These are phyloP conservation scores for Thera britannica DNA, from an alignment of 2,888 invertebrate species.

Conservation along the genomic window DNA sequence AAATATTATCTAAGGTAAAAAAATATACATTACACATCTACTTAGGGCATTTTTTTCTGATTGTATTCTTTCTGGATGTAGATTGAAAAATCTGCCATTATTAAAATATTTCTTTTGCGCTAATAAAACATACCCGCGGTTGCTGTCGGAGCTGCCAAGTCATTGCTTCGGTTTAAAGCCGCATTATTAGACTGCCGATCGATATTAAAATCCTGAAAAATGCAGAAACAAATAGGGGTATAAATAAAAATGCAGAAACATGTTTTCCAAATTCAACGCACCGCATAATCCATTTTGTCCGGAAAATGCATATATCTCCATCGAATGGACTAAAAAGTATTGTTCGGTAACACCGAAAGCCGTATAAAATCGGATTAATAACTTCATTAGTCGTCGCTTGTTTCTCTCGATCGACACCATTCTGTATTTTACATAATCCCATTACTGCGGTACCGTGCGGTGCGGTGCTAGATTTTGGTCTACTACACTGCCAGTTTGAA, in stretches of 20 bases:
- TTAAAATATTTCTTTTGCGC: not conserved
- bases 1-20: conserved; percentile 24
- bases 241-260: conserved; percentile 28
- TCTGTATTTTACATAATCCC: conserved; percentile 82
- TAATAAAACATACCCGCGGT: conserved; percentile 4
- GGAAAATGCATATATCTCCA: conserved; percentile 55
- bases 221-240: conserved; percentile 9
- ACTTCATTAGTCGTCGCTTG: conserved; percentile 83
- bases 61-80: too few species aligned
- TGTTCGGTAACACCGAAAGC: conserved; percentile 69
- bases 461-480: conserved; percentile 65
- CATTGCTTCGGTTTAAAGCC: conserved; percentile 55
- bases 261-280: conserved; percentile 10
- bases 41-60: too few species aligned
- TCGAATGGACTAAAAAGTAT: conserved; percentile 58
- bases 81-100: too few species aligned
- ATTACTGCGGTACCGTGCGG: conserved; percentile 67
- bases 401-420: conserved; percentile 80
- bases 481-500: conserved; percentile 31
- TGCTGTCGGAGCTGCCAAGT: conserved; percentile 62
- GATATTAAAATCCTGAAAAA: conserved; percentile 61
- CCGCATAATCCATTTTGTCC: conserved; percentile 38
- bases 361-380: conserved; percentile 82
- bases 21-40: too few species aligned
- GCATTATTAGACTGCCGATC: conserved; percentile 55